These are phyloP conservation scores for Garrulus glandarius DNA, from an alignment of 2,797 vertebrate genomes.

Conservation along the genomic window DNA sequence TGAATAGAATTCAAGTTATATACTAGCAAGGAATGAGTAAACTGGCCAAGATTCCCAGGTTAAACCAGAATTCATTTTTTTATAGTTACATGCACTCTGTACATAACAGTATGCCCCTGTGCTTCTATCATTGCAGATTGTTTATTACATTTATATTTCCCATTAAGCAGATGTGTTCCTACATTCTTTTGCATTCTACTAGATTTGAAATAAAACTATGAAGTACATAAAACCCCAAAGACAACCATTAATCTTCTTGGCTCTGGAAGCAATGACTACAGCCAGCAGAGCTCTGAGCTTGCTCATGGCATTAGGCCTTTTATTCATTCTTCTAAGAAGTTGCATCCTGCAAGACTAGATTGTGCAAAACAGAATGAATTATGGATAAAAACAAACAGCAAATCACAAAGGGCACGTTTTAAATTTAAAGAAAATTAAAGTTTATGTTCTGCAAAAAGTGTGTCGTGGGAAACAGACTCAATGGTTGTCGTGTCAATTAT, in stretches of 20 bases:
- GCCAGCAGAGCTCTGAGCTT: background rate
- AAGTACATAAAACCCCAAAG: slow-evolving; percentile 4
- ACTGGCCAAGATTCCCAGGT: background rate
- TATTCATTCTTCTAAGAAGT: background rate
- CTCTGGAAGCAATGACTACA: background rate
- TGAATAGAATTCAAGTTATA: background rate
- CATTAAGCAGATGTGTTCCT: slow-evolving; percentile 16
- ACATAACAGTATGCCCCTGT: background rate
- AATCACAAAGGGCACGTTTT: background rate
- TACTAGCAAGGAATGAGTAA: background rate
- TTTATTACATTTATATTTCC: background rate
- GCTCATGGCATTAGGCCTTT: background rate
- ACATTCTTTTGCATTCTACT: background rate
- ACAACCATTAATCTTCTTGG: slow-evolving; percentile 36
- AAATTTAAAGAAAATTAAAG: slow-evolving; percentile 2
- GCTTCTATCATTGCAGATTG: background rate
- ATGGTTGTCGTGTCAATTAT: background rate
- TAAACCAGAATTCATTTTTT: background rate
- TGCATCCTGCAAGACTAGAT: background rate
- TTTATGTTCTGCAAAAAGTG: background rate
- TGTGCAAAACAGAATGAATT: background rate
- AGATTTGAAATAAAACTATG: slow-evolving; percentile 16
- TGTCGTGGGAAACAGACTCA: background rate
- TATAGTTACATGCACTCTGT: background rate
- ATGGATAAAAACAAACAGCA: slow-evolving; percentile 17